Conservation (phyloP, 1,140 invertebrate species). For the Gryllus bimaculatus region DNA sequence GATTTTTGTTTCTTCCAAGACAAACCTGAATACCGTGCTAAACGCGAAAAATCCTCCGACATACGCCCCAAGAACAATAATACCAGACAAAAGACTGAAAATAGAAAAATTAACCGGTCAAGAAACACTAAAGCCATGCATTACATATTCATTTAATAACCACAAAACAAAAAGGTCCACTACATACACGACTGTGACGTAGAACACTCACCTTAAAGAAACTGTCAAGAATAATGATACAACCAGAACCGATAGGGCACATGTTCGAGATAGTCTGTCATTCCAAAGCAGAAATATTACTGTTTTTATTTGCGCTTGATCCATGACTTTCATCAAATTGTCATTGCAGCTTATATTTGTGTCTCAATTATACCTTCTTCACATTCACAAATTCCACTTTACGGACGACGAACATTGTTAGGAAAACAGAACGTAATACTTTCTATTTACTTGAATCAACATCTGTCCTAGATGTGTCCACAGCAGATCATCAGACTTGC, state of each 20-base stretch:
- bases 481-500: too few relatives aligned
- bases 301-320: conserved; percentile 17
- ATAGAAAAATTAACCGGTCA: conserved; percentile 5
- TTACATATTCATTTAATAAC: neutral
- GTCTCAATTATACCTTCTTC: too few relatives aligned
- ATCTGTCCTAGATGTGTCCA: too few relatives aligned
- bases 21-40: conserved; percentile 23
- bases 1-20: neutral
- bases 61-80: conserved; percentile 24
- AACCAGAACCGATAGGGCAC: neutral
- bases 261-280: conserved; percentile 15
- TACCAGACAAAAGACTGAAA: conserved; percentile 18
- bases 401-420: too few relatives aligned
- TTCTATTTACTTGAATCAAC: too few relatives aligned
- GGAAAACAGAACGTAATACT: too few relatives aligned
- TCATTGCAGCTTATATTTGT: too few relatives aligned
- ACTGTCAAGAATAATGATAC: conserved; percentile 13
- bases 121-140: neutral
- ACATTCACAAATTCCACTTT: too few relatives aligned
- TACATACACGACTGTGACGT: neutral
- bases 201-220: conserved; percentile 11
- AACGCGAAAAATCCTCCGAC: conserved; percentile 24
- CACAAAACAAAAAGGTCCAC: neutral
- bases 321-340: conserved; percentile 2
- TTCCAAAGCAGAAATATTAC: conserved; percentile 19